phyloP scores from a whole-genome alignment of 2,797 vertebrate species.

The Uromys caudimaculatus region DNA sequence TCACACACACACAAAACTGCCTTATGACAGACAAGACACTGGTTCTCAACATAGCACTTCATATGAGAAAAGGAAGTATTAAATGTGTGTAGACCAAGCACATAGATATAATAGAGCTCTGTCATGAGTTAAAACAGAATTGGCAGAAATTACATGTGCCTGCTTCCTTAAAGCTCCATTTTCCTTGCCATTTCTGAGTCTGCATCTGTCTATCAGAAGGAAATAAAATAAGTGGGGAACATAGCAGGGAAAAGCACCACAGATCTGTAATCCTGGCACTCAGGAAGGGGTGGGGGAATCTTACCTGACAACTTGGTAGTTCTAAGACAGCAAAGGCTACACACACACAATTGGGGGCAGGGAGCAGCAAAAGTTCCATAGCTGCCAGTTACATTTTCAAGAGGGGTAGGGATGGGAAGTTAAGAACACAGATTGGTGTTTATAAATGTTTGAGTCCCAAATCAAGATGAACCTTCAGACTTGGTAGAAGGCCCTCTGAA shows the following conservation, averaged over 20 bases:
- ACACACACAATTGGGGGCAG: background rate
- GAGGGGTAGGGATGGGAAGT: background rate
- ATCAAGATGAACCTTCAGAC: background rate
- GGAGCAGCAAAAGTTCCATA: background rate
- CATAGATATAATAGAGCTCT: background rate
- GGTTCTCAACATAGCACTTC: background rate
- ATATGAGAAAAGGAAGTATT: background rate
- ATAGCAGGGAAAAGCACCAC: background rate
- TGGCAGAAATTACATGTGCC: background rate
- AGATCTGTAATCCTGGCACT: background rate
- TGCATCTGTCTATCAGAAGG: background rate
- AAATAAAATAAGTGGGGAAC: background rate
- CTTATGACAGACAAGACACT: background rate
- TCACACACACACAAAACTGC: background rate
- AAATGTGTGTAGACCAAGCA: background rate
- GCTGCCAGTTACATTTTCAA: background rate
- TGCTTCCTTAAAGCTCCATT: background rate
- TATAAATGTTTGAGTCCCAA: background rate
- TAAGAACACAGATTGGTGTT: background rate
- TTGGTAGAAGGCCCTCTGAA: background rate
- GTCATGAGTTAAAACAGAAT: background rate
- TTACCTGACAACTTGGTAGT: background rate
- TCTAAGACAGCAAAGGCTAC: background rate
- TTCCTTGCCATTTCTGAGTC: background rate
- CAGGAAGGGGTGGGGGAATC: accelerated